These are phyloP conservation scores for Phrynocephalus vlangalii DNA, from an alignment of 2,797 vertebrate species.

Conservation along the genomic window DNA sequence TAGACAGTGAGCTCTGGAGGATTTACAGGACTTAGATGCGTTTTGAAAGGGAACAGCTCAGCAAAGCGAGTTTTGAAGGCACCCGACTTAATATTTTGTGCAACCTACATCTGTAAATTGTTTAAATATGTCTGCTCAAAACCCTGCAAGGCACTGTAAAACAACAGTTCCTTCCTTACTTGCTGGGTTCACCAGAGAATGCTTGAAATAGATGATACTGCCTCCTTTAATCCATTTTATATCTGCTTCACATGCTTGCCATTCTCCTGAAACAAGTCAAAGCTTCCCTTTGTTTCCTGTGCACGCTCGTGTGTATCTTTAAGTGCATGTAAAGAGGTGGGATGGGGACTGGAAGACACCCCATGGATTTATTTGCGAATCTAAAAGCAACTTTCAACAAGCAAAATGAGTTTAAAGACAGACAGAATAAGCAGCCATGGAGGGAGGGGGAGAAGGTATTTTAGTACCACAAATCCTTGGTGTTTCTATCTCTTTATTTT, in stretches of 20 bases:
- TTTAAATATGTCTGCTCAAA: conserved; percentile 68
- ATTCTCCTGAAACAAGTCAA: conserved; percentile 37
- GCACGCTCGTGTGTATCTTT: too few relatives aligned
- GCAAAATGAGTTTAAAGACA: conserved; percentile 35
- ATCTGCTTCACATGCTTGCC: background rate
- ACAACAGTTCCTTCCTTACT: conserved; percentile 45
- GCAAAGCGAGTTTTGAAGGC: conserved; percentile 61
- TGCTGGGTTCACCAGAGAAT: conserved; percentile 32
- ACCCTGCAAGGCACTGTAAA: conserved; percentile 55
- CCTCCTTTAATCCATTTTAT: conserved; percentile 43
- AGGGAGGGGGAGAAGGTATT: background rate
- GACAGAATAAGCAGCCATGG: conserved; percentile 8
- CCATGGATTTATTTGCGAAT: conserved; percentile 10
- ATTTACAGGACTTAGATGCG: conserved; percentile 72
- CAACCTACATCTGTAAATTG: conserved; percentile 69
- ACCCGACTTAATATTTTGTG: conserved; percentile 55
- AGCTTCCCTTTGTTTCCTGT: conserved; percentile 40
- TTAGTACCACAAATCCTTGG: conserved; percentile 3
- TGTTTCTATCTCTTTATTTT: conserved; percentile 25
- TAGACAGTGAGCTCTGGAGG: conserved; percentile 73
- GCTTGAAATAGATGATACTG: conserved; percentile 4
- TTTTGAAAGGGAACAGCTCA: conserved; percentile 73
- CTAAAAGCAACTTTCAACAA: conserved; percentile 45
- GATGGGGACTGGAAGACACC: background rate
- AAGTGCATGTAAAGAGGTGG: background rate